Conservation (phyloP, 2,113 vertebrate species). For the Oryzias melastigma region DNA sequence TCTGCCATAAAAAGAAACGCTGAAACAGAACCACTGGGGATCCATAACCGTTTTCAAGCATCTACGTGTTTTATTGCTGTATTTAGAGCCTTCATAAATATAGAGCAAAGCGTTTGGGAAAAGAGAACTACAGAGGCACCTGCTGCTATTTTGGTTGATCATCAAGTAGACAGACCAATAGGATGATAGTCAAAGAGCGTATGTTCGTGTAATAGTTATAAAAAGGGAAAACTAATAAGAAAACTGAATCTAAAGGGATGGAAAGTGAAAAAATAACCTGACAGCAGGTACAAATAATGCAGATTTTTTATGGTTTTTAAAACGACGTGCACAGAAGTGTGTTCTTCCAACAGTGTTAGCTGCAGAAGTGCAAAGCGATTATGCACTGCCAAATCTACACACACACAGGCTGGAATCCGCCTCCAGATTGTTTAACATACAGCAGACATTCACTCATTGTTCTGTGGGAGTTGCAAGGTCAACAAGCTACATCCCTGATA, state of each 20-base stretch:
- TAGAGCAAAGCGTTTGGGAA: conserved; percentile 59
- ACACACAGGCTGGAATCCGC: conserved; percentile 15
- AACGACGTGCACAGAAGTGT: neutral
- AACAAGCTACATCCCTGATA: conserved; percentile 58
- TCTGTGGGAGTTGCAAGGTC: conserved; percentile 58
- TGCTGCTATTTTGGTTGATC: conserved; percentile 37
- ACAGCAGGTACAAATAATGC: too few species aligned
- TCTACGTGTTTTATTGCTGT: conserved; percentile 70
- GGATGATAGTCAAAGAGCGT: neutral
- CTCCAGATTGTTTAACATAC: conserved; percentile 60
- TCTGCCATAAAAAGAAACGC: conserved; percentile 57
- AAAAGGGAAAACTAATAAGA: neutral
- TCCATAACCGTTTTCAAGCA: conserved; percentile 69
- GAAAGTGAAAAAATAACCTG: too few species aligned
- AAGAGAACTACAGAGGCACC: conserved; percentile 34
- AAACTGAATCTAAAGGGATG: too few species aligned
- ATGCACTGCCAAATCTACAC: conserved; percentile 42
- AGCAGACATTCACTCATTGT: conserved; percentile 50
- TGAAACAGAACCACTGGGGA: conserved; percentile 60
- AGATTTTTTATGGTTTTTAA: too few species aligned
- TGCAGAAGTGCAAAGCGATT: conserved; percentile 19
- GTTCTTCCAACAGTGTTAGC: neutral
- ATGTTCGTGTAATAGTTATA: neutral
- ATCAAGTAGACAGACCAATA: conserved; percentile 15
- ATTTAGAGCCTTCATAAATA: conserved; percentile 74